Conservation (phyloP, 2,888 invertebrate species). For the Brachyopa scutellaris region DNA sequence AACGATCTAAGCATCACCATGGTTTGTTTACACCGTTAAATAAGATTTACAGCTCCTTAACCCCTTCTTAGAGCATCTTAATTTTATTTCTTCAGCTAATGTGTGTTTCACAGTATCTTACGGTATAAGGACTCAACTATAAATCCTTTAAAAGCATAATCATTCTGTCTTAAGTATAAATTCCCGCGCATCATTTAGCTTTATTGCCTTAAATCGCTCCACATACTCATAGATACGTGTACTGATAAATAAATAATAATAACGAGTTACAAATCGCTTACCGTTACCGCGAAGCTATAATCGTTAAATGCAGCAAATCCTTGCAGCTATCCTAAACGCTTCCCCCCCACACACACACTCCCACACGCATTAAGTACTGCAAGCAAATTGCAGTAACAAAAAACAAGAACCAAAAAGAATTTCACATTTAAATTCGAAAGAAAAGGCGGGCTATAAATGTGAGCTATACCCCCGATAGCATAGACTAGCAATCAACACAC, state of each 20-base stretch:
- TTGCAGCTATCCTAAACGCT: conserved; percentile 26
- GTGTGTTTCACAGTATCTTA: no score
- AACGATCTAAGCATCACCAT: no score
- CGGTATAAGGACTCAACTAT: no score
- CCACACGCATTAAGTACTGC: conserved; percentile 31
- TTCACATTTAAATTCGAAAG: conserved; percentile 54
- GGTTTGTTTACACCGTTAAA: no score
- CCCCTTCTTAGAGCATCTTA: no score
- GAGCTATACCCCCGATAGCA: background rate
- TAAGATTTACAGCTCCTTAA: no score
- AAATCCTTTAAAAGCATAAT: no score
- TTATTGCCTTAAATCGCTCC: background rate
- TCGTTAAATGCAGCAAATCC: conserved; percentile 68
- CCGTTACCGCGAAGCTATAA: conserved; percentile 34
- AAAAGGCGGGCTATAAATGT: conserved; percentile 66
- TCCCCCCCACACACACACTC: conserved; percentile 26
- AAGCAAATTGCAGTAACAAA: conserved; percentile 55
- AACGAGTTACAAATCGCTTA: conserved; percentile 59
- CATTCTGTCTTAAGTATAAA: no score
- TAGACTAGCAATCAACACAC: conserved; percentile 2
- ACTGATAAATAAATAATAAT: conserved; percentile 34
- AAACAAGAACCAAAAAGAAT: conserved; percentile 28
- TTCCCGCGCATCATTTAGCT: background rate
- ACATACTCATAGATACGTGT: no score
- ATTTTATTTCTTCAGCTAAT: no score